These are phyloP conservation scores for Lepidocyrtoides sp. DNA, from an alignment of 2,888 invertebrate species.

Conservation along the genomic window DNA sequence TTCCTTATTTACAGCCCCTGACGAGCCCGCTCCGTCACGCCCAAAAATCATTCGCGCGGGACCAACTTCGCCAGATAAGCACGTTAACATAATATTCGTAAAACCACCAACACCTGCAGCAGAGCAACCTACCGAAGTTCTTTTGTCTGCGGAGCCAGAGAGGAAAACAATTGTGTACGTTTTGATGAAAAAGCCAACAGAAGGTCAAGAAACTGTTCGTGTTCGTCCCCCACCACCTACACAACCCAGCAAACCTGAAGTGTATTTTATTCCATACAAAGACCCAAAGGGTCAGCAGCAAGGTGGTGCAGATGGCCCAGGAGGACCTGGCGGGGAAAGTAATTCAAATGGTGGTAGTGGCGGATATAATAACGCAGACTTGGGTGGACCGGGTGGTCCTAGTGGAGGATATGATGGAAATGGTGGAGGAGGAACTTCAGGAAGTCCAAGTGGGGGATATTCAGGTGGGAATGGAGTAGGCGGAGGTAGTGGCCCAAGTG, in stretches of 20 bases:
- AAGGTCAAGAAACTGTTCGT: conserved; percentile 48
- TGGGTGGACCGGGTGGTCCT: not conserved
- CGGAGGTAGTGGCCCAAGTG: not conserved
- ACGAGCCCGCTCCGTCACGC: conserved; percentile 64
- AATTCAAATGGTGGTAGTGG: not conserved
- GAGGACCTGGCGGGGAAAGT: conserved; percentile 37
- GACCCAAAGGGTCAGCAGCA: conserved; percentile 52
- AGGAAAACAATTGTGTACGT: conserved; percentile 67
- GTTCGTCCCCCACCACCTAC: conserved; percentile 45
- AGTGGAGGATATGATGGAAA: not conserved
- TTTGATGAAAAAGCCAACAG: conserved; percentile 57
- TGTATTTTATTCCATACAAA: conserved; percentile 62
- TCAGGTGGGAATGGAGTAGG: not conserved
- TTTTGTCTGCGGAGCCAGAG: conserved; percentile 58
- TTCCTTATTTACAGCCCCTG: conserved; percentile 73
- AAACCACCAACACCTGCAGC: conserved; percentile 48
- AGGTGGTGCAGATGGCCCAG: conserved; percentile 45
- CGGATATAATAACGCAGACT: not conserved
- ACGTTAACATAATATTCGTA: conserved; percentile 69
- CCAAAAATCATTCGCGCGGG: conserved; percentile 77
- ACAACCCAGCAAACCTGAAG: conserved; percentile 46
- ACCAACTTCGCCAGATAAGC: conserved; percentile 55
- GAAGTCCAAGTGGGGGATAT: conserved; percentile 16
- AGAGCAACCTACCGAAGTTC: conserved; percentile 65
- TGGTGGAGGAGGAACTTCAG: not conserved